Base-by-base conservation (phyloP, 2,113 vertebrate genomes). In the Passer montanus region DNA sequence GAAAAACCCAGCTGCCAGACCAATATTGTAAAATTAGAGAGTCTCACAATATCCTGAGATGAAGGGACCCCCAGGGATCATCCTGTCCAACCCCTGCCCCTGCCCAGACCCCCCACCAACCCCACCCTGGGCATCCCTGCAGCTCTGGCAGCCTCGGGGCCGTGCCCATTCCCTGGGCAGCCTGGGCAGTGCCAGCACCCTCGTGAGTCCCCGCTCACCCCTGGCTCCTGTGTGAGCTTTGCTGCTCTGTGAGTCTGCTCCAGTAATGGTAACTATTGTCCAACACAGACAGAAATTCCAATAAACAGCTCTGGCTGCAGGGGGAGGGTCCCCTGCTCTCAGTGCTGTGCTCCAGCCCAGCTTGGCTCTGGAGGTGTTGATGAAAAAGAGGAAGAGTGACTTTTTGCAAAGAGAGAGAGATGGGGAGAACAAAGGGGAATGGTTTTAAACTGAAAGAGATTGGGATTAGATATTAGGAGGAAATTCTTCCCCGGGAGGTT, bases 321-420 rank as follows among this genome's bases (percentile, higher is more conserved):
- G 46, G 18, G 20, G 77, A 72, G 56, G 31, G 39, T 35, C 49
- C 0, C 0, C 26, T 19, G 15, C 2, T 13, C 30, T 64, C 2
- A 0, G 0, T 19, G 16, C 16, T 0, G 0, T 30, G 47, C 41
- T 89, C 33, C n/a, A 69, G 68, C 44, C 37, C 3, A 4, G 15
- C 53, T 33, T 4, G 3, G 50, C 31, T 76, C 44, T 35, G 59
- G 67, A 76, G n/a, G 26, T 12, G 33, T 8, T 24, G n/a, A 12
- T 47, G 4, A 26, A 46, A 59, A 37, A 39, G 28, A 28, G 60
- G 16, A 30, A n/a, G 9, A 39, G 37, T 0, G 3, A 53, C 44
- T 46, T 59, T 46, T n/a, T 39, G 22, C 19, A 20, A 33, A 43
- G 49, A 52, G 26, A 79, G 15, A 70, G 56, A 56, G 44, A 44